Conservation (phyloP, 1,140 invertebrate genomes). For the Leptinotarsa defecta region DNA sequence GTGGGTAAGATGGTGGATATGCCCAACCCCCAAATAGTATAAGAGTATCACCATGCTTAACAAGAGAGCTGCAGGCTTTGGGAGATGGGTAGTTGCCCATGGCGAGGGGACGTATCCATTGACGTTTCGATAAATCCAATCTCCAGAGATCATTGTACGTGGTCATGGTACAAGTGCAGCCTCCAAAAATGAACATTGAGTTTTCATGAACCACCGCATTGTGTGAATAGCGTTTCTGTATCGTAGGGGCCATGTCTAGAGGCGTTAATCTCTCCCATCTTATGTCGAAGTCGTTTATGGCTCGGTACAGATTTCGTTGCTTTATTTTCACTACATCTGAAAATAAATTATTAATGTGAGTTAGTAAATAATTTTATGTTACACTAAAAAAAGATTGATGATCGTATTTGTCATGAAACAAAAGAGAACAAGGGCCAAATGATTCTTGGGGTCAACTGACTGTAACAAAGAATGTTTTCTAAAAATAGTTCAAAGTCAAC, state of each 20-base stretch:
- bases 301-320: slow-evolving; percentile 69
- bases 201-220: slow-evolving; percentile 82
- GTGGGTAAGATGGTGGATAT: slow-evolving; percentile 86
- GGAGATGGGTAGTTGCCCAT: slow-evolving; percentile 92
- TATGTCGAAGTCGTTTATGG: slow-evolving; percentile 70
- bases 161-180: slow-evolving; percentile 90
- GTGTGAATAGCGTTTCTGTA: slow-evolving; percentile 90
- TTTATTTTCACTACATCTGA: slow-evolving; percentile 75
- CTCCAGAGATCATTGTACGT: slow-evolving; percentile 97
- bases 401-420: neutral
- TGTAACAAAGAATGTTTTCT: slow-evolving; percentile 7
- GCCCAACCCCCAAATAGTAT: slow-evolving; percentile 96
- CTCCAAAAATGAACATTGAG: slow-evolving; percentile 94
- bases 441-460: neutral
- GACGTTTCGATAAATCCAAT: slow-evolving; percentile 82
- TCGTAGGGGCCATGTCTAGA: slow-evolving; percentile 66
- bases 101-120: slow-evolving; percentile 80
- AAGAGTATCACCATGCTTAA: slow-evolving; percentile 78
- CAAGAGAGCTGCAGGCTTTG: slow-evolving; percentile 92
- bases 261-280: slow-evolving; percentile 67
- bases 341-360: slow-evolving; percentile 45
- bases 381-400: neutral
- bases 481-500: slow-evolving; percentile 31
- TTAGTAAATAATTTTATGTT: slow-evolving; percentile 16
- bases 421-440: slow-evolving; percentile 3